A percentile compares a stretch with the other conserved stretches of the same genome.
These are phyloP conservation scores for Rhagoletis pomonella DNA, from an alignment of 1,140 invertebrate species.

Conservation along the genomic window DNA sequence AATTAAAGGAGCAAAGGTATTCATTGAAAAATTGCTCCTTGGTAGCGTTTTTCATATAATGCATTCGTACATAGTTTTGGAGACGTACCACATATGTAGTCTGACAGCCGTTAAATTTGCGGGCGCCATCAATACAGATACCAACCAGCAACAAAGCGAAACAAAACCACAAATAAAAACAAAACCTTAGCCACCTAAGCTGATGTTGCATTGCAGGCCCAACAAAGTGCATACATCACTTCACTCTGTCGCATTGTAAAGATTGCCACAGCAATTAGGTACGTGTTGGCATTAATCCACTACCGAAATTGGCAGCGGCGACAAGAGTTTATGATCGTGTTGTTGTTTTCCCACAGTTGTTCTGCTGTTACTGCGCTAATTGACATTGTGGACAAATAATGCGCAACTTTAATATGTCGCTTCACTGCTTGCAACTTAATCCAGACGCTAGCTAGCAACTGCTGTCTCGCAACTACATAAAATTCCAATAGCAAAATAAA, in stretches of 20 bases:
- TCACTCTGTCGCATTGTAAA: constrained; percentile 4
- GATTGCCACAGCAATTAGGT: constrained; percentile 21
- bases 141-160: neutral
- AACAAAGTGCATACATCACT: neutral
- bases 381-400: constrained; percentile 42
- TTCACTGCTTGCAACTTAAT: constrained; percentile 44
- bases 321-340: neutral
- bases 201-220: neutral
- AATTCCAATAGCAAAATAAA: constrained; percentile 21
- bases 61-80: neutral
- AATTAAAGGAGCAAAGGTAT: neutral
- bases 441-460: neutral
- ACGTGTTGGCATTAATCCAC: constrained; percentile 43
- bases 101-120: neutral
- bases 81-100: too few relatives aligned
- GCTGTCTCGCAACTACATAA: neutral
- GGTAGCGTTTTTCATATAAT: neutral
- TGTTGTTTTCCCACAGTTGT: constrained; percentile 21
- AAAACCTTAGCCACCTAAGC: neutral
- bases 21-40: constrained; percentile 18
- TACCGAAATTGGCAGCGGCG: constrained; percentile 37
- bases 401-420: constrained; percentile 18
- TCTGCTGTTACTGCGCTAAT: constrained; percentile 2
- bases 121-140: constrained; percentile 19
- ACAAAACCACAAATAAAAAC: neutral